A percentile compares a stretch with the other conserved stretches of the same genome.
Conservation (phyloP, 2,113 vertebrate species). For the Plectropomus leopardus region DNA sequence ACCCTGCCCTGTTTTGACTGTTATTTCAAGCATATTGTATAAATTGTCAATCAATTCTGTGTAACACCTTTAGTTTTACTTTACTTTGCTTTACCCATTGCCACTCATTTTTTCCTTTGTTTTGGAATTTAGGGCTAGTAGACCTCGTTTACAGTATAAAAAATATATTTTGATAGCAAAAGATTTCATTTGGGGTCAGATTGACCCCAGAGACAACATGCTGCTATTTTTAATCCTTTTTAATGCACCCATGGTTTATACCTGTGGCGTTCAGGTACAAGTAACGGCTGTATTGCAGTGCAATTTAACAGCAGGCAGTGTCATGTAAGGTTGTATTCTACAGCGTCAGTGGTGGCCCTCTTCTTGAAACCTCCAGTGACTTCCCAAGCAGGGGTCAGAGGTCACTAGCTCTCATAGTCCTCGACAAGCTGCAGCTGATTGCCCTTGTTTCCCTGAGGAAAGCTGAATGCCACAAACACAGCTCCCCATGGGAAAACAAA, state of each 20-base stretch:
- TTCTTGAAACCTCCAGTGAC: slow-evolving; percentile 50
- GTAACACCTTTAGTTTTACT: too few relatives aligned
- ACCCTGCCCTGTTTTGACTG: too few relatives aligned
- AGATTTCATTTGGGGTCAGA: too few relatives aligned
- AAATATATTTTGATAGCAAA: too few relatives aligned
- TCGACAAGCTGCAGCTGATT: slow-evolving; percentile 70
- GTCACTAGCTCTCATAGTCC: slow-evolving; percentile 56
- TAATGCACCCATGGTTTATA: neutral
- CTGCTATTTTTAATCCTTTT: neutral
- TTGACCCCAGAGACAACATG: too few relatives aligned
- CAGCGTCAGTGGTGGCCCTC: slow-evolving; percentile 1
- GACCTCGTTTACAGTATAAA: too few relatives aligned
- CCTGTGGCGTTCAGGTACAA: neutral
- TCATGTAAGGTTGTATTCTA: neutral
- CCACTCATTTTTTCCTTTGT: too few relatives aligned
- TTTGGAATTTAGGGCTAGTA: too few relatives aligned
- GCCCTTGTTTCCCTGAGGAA: slow-evolving; percentile 67
- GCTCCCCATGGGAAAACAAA: slow-evolving; percentile 72
- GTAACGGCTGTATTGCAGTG: neutral
- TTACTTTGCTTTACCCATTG: too few relatives aligned
- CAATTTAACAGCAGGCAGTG: slow-evolving; percentile 8
- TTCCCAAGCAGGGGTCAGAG: slow-evolving; percentile 60
- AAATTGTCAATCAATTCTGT: too few relatives aligned
- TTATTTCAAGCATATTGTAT: too few relatives aligned
- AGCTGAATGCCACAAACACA: slow-evolving; percentile 65